A percentile compares a stretch with the other conserved stretches of the same genome.
Conservation (phyloP, 2,888 invertebrate genomes). For the Bombyx huttoni region DNA sequence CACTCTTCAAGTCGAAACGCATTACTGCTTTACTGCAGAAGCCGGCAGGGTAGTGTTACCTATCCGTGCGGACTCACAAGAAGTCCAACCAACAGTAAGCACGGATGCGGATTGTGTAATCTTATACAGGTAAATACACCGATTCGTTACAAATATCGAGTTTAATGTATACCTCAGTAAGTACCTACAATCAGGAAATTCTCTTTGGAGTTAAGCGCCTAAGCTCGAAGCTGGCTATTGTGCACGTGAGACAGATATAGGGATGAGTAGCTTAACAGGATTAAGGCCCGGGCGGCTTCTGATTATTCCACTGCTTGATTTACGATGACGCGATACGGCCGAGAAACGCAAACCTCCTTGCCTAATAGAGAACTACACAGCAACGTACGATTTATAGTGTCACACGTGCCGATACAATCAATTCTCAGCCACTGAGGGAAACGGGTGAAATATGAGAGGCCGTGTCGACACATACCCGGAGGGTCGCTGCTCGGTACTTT, state of each 20-base stretch:
- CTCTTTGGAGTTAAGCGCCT: slow-evolving; percentile 6
- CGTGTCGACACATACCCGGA: slow-evolving; percentile 42
- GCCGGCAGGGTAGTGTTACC: too few relatives aligned
- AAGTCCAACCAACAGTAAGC: too few relatives aligned
- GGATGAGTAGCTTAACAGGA: slow-evolving; percentile 58
- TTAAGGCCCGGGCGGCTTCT: slow-evolving; percentile 52
- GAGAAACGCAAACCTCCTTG: slow-evolving; percentile 38
- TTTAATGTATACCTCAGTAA: background rate
- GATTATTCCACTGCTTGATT: slow-evolving; percentile 66
- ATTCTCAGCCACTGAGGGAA: slow-evolving; percentile 35
- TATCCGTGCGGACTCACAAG: too few relatives aligned
- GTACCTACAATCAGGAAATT: background rate
- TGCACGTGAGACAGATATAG: slow-evolving; percentile 55
- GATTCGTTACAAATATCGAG: background rate
- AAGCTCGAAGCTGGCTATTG: slow-evolving; percentile 45
- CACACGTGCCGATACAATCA: slow-evolving; percentile 48
- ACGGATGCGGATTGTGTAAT: too few relatives aligned
- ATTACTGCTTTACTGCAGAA: too few relatives aligned
- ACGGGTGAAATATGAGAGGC: slow-evolving; percentile 51
- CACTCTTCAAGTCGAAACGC: too few relatives aligned
- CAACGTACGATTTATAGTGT: slow-evolving; percentile 58
- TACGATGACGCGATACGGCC: slow-evolving; percentile 59
- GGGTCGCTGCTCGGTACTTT: slow-evolving; percentile 21
- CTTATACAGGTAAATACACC: background rate
- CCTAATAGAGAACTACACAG: slow-evolving; percentile 41